Evolutionary conservation across 2,113 vertebrate genomes (phyloP), one percentile per base, ranked within the genome.

Genomic region (Speoplatyrhinus poulsoni): DNA sequence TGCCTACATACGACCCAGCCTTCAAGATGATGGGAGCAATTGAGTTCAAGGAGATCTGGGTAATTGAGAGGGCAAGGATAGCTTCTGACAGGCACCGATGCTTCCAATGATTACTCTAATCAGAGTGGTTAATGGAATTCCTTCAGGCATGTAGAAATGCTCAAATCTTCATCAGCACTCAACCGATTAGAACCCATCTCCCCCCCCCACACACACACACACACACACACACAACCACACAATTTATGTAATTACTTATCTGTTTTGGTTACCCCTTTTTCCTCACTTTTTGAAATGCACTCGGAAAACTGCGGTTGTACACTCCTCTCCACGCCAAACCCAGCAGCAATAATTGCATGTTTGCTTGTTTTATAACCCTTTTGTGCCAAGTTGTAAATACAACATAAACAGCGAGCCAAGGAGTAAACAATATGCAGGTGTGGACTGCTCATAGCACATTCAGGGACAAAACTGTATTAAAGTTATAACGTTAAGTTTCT

Each of bases 51-150:
- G 91, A 90, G 85, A 90, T 86, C 78, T 79, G 83, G 83, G 86
- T 92, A 92, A 93, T 92, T 91, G 90, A 91, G 90, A 92, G 90
- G 91, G 92, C 90, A 91, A 88, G 87, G 88, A 89, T 88, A 89
- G 88, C 89, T 89, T 89, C 87, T 91, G 90, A 92, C 88, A 91
- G 85, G 90, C 90, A 89, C 88, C 89, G 86, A 90, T 90, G 90
- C 86, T 85, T 91, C 85, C 89, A 82, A 85, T 92, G 90, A 91
- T 92, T 91, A 87, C 89, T 89, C 90, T 92, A 91, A 93, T 93
- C 90, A 90, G 82, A 87, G 82, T 88, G 85, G 84, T 90, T 92
- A 92, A 91, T 91, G 88, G 89, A 90, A 91, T 88, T 90, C 87
- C 87, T 90, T 87, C 87, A 89, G 88, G 89, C 90, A 91, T 92